Base-by-base conservation (phyloP, 1,140 invertebrate genomes). In the Andricus grossulariae region DNA sequence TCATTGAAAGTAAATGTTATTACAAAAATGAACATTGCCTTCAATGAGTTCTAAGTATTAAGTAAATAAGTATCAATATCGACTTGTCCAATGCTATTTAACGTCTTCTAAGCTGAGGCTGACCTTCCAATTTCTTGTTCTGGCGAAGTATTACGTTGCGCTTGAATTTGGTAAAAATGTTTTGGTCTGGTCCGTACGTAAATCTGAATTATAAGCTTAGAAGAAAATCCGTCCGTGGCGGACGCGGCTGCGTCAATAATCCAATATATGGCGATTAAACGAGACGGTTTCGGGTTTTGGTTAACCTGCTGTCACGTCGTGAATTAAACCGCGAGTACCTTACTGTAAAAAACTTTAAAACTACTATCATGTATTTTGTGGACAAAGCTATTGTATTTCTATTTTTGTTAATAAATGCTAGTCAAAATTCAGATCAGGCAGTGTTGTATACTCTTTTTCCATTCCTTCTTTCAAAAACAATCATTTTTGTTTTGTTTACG, bases 381-480 rank as follows among this genome's bases (percentile, higher is more conserved):
- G 54, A 81, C 16, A 52, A 15, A 50, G 71, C 74, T 55, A 78
- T 76, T 73, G 51, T 81, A 73, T 78, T 80, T 76, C 50, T 84
- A 81, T 80, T 83, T 80, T 83, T 83, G 25, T 32, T 83, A 80
- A 85, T 83, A 73, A 83, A 76, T 60, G 72, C 73, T 72, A 76
- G 73, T 75, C 52, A 79, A 72, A 66, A 72, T 51, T 73, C 39
- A 25, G 25, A 25, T 25, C 25, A 25, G 25, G 25, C 25, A 25
- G 3, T 25, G 3, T 25, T 25, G 25, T 3, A 25, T 25, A 3
- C 25, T n/a, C n/a, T n/a, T 25, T 1, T 25, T 25, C 3, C 25
- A 1, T 25, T 3, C 25, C 3, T 25, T 3, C 25, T 25, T 25
- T 25, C 25, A 25, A 25, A 25, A 1, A 25, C 25, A 25, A 25